These are phyloP conservation scores for Chionoecetes opilio DNA, from an alignment of 1,140 invertebrate genomes.

Conservation along the genomic window DNA sequence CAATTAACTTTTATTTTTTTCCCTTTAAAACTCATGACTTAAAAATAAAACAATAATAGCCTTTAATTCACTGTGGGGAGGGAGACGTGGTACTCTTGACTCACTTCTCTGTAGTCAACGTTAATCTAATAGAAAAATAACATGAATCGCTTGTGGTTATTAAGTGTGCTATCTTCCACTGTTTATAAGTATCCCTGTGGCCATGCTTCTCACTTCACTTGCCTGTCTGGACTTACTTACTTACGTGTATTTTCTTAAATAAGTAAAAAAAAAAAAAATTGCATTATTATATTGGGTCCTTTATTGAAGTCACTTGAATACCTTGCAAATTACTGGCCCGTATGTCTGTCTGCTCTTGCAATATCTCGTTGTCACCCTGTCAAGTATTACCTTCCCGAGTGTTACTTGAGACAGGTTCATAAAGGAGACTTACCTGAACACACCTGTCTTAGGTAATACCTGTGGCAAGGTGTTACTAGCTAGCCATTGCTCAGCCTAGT, in stretches of 20 bases:
- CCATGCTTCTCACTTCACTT: background rate
- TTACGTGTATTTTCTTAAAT: background rate
- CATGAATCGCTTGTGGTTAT: background rate
- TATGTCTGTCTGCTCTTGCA: background rate
- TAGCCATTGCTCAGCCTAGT: background rate
- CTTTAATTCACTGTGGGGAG: background rate
- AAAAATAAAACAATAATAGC: background rate
- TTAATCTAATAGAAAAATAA: background rate
- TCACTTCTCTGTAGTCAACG: too few species aligned
- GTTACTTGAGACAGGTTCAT: background rate
- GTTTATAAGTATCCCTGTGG: slow-evolving; percentile 8
- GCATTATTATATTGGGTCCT: background rate
- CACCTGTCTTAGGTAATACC: background rate
- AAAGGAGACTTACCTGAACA: background rate
- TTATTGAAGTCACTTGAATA: background rate
- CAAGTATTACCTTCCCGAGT: background rate
- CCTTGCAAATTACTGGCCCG: slow-evolving; percentile 1
- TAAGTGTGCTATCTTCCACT: slow-evolving; percentile 17
- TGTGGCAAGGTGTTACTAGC: background rate
- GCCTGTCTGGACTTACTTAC: background rate
- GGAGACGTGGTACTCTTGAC: background rate
- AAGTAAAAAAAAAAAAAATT: background rate
- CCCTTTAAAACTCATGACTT: too few species aligned
- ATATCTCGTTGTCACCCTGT: background rate
- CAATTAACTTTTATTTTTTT: background rate